Conservation (phyloP, 2,113 vertebrate species). For the Amia ocellicauda region DNA sequence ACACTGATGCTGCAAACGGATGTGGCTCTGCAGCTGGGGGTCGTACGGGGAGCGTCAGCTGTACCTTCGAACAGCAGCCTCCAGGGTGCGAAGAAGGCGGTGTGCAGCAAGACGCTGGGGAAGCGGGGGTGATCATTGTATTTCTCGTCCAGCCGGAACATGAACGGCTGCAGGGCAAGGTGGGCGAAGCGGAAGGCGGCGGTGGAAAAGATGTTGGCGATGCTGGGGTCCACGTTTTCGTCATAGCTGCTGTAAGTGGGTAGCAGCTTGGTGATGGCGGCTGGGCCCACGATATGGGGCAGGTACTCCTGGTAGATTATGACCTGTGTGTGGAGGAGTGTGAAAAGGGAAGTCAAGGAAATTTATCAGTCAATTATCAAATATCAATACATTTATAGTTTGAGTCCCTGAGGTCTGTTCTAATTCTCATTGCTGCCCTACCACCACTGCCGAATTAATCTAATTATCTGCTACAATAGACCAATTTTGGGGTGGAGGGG, state of each 20-base stretch:
- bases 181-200: constrained; percentile 84
- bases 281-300: constrained; percentile 61
- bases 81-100: constrained; percentile 77
- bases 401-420: too few relatives aligned
- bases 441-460: too few relatives aligned
- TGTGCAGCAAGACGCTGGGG: constrained; percentile 63
- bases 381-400: too few relatives aligned
- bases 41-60: too few relatives aligned
- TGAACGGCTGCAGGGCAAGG: constrained; percentile 69
- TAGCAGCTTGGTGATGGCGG: constrained; percentile 38
- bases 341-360: too few relatives aligned
- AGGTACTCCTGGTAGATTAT: constrained; percentile 83
- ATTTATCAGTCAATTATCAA: too few relatives aligned
- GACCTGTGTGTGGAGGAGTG: constrained; percentile 51
- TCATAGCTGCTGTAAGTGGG: constrained; percentile 63
- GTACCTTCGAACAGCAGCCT: constrained; percentile 76
- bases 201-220: constrained; percentile 79
- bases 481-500: too few relatives aligned
- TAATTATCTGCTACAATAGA: too few relatives aligned
- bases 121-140: constrained; percentile 50
- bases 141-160: constrained; percentile 61
- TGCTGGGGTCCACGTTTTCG: constrained; percentile 68
- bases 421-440: too few relatives aligned
- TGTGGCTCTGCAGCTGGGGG: too few relatives aligned
- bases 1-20: too few relatives aligned